phyloP scores from a whole-genome alignment of 2,888 invertebrate genomes.

The Ceriagrion tenellum region DNA sequence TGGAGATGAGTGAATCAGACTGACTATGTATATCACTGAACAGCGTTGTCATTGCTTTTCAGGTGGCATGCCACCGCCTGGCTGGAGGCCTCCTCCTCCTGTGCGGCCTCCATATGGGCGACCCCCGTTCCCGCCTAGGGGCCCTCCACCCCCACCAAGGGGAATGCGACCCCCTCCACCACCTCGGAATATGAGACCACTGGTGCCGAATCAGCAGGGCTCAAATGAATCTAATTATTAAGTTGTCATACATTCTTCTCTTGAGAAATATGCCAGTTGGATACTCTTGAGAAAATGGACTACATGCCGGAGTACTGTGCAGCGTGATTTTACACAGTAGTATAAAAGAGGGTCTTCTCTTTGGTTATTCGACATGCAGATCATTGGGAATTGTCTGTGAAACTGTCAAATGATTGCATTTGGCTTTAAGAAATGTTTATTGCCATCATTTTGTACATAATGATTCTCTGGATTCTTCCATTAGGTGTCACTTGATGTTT shows the following conservation, averaged over 20 bases:
- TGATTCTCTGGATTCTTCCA: not conserved
- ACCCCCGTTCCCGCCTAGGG: constrained; percentile 84
- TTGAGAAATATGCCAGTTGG: not conserved
- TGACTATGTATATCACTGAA: no score
- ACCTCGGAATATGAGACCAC: constrained; percentile 73
- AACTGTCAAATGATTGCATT: not conserved
- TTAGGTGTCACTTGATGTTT: not conserved
- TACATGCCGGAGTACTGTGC: not conserved
- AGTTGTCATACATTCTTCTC: not conserved
- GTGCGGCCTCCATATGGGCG: constrained; percentile 78
- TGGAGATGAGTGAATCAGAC: no score
- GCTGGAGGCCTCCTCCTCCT: constrained; percentile 85
- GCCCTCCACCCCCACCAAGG: constrained; percentile 86
- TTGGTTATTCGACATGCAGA: not conserved
- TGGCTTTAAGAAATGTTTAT: not conserved
- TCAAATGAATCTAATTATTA: constrained; percentile 38
- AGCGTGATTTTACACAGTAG: not conserved
- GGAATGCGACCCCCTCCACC: constrained; percentile 74
- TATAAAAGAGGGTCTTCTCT: not conserved
- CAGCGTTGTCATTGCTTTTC: constrained; percentile 71
- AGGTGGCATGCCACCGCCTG: constrained; percentile 81
- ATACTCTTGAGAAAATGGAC: not conserved
- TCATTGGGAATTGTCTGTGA: not conserved
- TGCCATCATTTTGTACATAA: not conserved
- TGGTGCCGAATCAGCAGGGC: constrained; percentile 41